These are phyloP conservation scores for Dexiosoma caninum DNA, from an alignment of 2,888 invertebrate species.

Conservation along the genomic window DNA sequence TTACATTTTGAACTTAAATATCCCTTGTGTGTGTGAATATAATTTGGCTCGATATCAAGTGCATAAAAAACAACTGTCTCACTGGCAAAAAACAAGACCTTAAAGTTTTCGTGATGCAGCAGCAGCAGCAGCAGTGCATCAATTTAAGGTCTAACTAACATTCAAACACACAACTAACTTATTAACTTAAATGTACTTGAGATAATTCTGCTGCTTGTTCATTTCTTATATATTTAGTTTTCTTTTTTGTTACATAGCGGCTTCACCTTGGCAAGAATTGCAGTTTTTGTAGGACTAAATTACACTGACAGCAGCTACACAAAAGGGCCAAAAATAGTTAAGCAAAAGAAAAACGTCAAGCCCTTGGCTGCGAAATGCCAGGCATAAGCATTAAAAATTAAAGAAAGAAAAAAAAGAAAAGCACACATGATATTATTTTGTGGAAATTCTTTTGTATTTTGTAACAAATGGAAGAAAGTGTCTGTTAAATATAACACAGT, in stretches of 20 bases:
- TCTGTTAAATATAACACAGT: too few relatives aligned
- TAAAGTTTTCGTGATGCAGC: neutral
- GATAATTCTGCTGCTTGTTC: slow-evolving; percentile 38
- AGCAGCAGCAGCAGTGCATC: slow-evolving; percentile 5
- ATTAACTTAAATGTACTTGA: slow-evolving; percentile 58
- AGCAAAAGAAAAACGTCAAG: neutral
- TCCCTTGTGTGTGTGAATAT: slow-evolving; percentile 2
- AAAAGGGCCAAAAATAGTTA: neutral
- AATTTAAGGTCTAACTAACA: neutral
- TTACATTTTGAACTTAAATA: neutral
- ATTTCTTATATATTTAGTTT: neutral
- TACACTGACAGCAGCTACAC: slow-evolving; percentile 11
- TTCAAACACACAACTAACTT: slow-evolving; percentile 23
- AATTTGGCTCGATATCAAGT: slow-evolving; percentile 40
- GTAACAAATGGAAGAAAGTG: slow-evolving; percentile 10
- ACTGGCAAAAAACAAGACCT: slow-evolving; percentile 6
- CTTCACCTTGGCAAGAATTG: slow-evolving; percentile 55
- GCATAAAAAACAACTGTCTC: slow-evolving; percentile 41
- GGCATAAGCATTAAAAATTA: neutral
- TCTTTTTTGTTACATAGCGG: neutral
- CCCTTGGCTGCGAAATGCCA: slow-evolving; percentile 6
- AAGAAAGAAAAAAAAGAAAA: neutral
- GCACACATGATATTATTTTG: slow-evolving; percentile 1
- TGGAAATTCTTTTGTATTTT: slow-evolving; percentile 23
- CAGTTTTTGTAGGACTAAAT: slow-evolving; percentile 20